Evolutionary conservation across 2,797 vertebrate genomes (phyloP).

Genomic region (Anisognathus igniventris): DNA sequence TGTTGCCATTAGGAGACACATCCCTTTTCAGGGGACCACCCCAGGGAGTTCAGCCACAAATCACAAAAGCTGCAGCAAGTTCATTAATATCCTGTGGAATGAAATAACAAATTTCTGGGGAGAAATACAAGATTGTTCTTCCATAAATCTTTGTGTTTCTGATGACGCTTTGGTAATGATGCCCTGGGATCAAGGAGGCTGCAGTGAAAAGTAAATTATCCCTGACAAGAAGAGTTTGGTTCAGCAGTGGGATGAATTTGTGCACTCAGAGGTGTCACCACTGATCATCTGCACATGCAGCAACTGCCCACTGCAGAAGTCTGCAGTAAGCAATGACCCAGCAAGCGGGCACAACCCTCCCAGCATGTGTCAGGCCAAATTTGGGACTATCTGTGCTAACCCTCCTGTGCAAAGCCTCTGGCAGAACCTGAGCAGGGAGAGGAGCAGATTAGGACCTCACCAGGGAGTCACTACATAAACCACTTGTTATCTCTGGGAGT

Average conservation of each 20-base stretch:
- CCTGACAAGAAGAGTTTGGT: not conserved
- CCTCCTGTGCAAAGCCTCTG: not conserved
- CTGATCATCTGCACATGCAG: not conserved
- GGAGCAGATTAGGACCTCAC: not conserved
- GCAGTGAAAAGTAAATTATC: not conserved
- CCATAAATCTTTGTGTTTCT: not conserved
- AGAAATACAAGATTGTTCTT: not conserved
- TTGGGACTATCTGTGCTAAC: not conserved
- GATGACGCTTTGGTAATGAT: not conserved
- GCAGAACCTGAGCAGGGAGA: not conserved
- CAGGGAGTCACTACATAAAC: not conserved
- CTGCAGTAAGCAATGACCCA: not conserved
- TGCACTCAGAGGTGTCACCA: not conserved
- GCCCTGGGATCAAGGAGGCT: not conserved
- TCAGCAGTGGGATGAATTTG: not conserved
- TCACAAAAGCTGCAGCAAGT: not conserved
- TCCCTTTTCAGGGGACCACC: not conserved
- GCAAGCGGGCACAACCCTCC: not conserved
- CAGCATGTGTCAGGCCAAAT: not conserved
- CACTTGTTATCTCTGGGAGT: not conserved
- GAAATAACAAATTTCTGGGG: not conserved
- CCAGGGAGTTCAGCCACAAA: not conserved
- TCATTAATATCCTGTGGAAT: not conserved
- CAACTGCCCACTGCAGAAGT: not conserved
- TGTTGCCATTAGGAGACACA: not conserved